Conservation (phyloP, 2,797 vertebrate species). For the Pyrocephalus nanus region DNA sequence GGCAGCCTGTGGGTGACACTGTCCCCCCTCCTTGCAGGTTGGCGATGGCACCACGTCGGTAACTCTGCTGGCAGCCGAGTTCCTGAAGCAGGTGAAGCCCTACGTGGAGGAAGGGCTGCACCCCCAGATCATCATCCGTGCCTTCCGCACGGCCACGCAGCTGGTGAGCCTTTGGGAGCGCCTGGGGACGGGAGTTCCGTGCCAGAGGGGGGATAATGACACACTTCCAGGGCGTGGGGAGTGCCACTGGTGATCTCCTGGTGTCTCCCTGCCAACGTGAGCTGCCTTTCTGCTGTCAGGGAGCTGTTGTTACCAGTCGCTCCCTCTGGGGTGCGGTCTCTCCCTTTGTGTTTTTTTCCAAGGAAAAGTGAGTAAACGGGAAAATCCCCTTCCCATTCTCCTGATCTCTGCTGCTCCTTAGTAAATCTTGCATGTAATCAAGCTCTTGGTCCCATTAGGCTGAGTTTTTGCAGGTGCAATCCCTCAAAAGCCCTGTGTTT, state of each 20-base stretch:
- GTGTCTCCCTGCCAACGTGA: background rate
- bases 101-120: conserved; percentile 96
- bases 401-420: background rate
- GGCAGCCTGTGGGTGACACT: rapidly evolving
- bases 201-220: background rate
- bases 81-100: conserved; percentile 93
- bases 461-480: background rate
- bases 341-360: background rate
- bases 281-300: background rate
- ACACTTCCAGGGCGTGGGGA: rapidly evolving
- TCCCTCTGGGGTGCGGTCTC: rapidly evolving
- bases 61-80: conserved; percentile 93
- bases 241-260: background rate
- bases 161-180: conserved; percentile 67
- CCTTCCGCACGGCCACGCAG: conserved; percentile 90
- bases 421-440: rapidly evolving
- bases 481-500: background rate
- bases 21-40: conserved; percentile 75
- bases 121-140: conserved; percentile 97
- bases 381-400: too few species aligned
- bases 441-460: background rate
- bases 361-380: background rate
- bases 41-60: conserved; percentile 97
- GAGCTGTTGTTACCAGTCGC: background rate
- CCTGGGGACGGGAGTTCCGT: background rate